Base-by-base conservation (phyloP, 2,888 invertebrate genomes). In the Cancer borealis region DNA sequence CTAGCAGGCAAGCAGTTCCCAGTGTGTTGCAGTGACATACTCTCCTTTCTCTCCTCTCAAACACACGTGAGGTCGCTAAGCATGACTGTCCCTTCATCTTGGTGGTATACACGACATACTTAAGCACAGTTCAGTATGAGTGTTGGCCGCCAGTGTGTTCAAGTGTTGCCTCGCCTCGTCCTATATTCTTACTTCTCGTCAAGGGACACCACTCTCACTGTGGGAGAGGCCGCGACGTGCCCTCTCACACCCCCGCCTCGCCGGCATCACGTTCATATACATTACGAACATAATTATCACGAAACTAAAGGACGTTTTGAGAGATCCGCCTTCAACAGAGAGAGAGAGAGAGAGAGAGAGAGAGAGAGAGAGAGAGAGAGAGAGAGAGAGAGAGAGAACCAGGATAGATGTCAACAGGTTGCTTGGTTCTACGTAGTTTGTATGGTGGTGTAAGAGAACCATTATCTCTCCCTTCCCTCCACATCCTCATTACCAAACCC, bases 321-420 rank as follows among this genome's bases (percentile, higher is more conserved):
- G 26, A n/a, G 73, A 73, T 6, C 21, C 21, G 73, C 6, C 17
- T n/a, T 6, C 6, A n/a, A 73, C n/a, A 26, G n/a, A 73, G n/a
- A 73, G n/a, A 73, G 73, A 73, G 73, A 26, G 73, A 26, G 73
- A 79, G 60, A 60, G 60, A 60, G 60, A 60, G 60, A 60, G 60
- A 60, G 60, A 60, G 60, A 60, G 60, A 60, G 60, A 60, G 60
- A 60, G 60, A 60, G 60, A 60, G 60, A 60, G 60, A 60, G 60
- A 60, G 60, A 60, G 60, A 60, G 60, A 60, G 60, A 60, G 60
- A 60, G 60, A 60, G 60, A 60, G 60, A 60, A 14, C 21, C 17
- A 21, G 5, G 60, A 21, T 60, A 21, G 60, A 21, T 60, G 60
- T 60, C 60, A 60, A 60, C 60, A 60, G 60, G 60, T 60, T 21